Conservation (phyloP, 1,140 invertebrate species). For the Lepidurus couesii region DNA sequence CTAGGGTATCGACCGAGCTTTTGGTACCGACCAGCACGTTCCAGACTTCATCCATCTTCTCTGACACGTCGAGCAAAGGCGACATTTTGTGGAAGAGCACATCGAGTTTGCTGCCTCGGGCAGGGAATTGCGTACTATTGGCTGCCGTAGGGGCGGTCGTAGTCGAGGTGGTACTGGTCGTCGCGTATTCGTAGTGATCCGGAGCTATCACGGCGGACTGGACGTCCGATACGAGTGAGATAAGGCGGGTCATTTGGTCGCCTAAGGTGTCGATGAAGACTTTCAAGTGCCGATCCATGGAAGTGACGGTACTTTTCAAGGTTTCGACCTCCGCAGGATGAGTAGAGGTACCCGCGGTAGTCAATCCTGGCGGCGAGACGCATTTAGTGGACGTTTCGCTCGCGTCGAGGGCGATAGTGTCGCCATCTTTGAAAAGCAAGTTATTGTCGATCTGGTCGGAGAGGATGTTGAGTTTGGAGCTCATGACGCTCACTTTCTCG, state of each 20-base stretch:
- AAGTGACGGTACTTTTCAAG: constrained; percentile 51
- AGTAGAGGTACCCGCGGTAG: background rate
- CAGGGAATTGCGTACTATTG: constrained; percentile 47
- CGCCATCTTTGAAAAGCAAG: constrained; percentile 55
- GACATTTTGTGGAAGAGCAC: constrained; percentile 67
- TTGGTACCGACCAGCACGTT: constrained; percentile 79
- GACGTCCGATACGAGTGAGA: constrained; percentile 69
- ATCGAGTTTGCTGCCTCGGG: constrained; percentile 65
- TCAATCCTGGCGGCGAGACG: constrained; percentile 56
- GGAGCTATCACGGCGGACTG: constrained; percentile 40
- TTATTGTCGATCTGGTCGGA: constrained; percentile 76
- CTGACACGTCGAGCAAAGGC: constrained; percentile 73
- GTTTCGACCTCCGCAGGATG: constrained; percentile 16
- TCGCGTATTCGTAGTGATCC: constrained; percentile 24
- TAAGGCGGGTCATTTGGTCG: constrained; percentile 67
- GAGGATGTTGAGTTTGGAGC: constrained; percentile 64
- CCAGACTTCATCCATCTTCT: constrained; percentile 86
- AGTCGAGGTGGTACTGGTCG: constrained; percentile 18
- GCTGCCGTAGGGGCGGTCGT: constrained; percentile 40
- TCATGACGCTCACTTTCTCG: constrained; percentile 73
- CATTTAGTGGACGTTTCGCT: constrained; percentile 70
- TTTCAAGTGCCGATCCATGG: constrained; percentile 72
- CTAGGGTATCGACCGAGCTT: constrained; percentile 71
- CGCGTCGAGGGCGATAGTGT: constrained; percentile 65
- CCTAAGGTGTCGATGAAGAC: constrained; percentile 76